Conservation (phyloP, 2,888 invertebrate genomes). For the Iphiclides podalirius region DNA sequence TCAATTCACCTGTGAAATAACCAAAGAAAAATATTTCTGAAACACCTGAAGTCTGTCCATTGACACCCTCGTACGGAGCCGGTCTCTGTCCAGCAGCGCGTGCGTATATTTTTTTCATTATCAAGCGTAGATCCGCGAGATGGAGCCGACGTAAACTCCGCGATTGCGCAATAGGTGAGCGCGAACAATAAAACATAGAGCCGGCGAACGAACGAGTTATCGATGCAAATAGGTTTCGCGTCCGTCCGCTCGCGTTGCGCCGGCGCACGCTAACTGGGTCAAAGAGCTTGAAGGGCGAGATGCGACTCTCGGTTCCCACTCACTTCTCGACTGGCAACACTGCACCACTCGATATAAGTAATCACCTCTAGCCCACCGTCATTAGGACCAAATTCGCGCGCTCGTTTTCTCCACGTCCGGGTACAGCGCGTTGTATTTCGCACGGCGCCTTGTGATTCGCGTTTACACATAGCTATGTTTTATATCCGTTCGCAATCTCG, state of each 20-base stretch:
- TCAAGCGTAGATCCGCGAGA: no score
- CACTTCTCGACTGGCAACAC: constrained; percentile 21
- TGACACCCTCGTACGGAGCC: no score
- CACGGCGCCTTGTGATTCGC: constrained; percentile 4
- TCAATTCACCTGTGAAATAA: no score
- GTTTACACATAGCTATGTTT: not conserved
- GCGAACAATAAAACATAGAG: not conserved
- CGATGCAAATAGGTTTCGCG: constrained; percentile 18
- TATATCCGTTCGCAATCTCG: not conserved
- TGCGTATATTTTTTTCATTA: no score
- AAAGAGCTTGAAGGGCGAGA: constrained; percentile 40
- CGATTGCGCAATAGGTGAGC: no score
- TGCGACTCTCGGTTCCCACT: constrained; percentile 33
- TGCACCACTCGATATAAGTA: constrained; percentile 1
- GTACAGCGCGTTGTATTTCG: constrained; percentile 15
- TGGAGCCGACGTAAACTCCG: no score
- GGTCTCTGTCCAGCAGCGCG: no score
- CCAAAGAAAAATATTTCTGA: no score
- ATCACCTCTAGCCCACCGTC: not conserved
- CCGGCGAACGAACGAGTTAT: not conserved
- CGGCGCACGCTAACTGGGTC: constrained; percentile 37
- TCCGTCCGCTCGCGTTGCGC: constrained; percentile 8
- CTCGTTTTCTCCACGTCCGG: constrained; percentile 17
- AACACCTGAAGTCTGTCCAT: no score
- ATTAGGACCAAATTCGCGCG: not conserved